Conservation (phyloP, 2,797 vertebrate species). For the Echeneis naucrates region DNA sequence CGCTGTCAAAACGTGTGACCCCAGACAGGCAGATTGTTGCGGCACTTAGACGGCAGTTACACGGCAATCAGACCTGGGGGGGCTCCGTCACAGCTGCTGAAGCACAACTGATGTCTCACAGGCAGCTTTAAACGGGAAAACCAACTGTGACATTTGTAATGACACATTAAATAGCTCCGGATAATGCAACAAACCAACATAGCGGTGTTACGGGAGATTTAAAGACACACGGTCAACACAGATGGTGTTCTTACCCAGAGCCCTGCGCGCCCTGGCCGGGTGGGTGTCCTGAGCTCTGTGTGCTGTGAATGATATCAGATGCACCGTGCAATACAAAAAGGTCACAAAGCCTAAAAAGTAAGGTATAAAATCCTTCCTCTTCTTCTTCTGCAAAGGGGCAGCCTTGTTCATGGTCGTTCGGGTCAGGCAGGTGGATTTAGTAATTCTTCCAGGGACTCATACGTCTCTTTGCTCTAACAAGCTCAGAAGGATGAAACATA, state of each 20-base stretch:
- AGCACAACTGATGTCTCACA: conserved; percentile 43
- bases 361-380: conserved; percentile 79
- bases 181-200: background rate
- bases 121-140: background rate
- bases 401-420: conserved; percentile 55
- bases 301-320: conserved; percentile 75
- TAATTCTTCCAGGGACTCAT: conserved; percentile 48
- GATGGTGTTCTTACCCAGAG: conserved; percentile 74
- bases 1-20: background rate
- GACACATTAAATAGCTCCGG: background rate
- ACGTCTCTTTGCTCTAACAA: conserved; percentile 20
- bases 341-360: conserved; percentile 80
- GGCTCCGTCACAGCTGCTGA: conserved; percentile 32
- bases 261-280: conserved; percentile 74
- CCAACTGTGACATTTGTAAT: conserved; percentile 5
- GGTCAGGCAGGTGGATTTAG: conserved; percentile 31
- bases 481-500: conserved; percentile 3
- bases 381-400: conserved; percentile 66
- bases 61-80: conserved; percentile 32
- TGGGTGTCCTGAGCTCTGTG: conserved; percentile 37
- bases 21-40: background rate
- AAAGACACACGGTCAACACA: conserved; percentile 8
- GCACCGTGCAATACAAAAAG: conserved; percentile 77
- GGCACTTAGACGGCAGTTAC: conserved; percentile 36
- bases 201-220: background rate